Conservation (phyloP, 2,113 vertebrate species). For the Entelurus aequoreus region DNA sequence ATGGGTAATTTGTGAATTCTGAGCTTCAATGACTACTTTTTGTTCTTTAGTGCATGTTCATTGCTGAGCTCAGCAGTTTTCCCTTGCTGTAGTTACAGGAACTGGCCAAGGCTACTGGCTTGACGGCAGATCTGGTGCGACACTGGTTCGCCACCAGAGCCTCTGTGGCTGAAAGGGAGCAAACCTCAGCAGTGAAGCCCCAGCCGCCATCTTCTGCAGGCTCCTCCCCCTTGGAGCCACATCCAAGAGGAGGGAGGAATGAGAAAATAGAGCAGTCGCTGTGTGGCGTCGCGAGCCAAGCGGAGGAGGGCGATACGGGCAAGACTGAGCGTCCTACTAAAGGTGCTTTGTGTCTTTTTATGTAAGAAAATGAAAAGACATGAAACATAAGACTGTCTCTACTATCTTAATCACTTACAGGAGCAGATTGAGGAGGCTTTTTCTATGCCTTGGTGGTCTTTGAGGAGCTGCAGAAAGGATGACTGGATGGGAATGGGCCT, state of each 20-base stretch:
- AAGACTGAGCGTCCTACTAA: slow-evolving; percentile 36
- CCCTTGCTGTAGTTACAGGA: slow-evolving; percentile 65
- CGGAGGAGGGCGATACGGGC: slow-evolving; percentile 16
- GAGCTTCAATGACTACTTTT: not conserved
- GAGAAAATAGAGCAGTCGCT: slow-evolving; percentile 52
- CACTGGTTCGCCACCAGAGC: slow-evolving; percentile 78
- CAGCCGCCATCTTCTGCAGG: slow-evolving; percentile 14
- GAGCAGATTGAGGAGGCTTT: slow-evolving; percentile 49
- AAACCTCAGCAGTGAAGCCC: slow-evolving; percentile 7
- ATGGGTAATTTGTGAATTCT: no score
- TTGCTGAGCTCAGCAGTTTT: not conserved
- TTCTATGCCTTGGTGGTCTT: slow-evolving; percentile 49
- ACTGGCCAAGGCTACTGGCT: slow-evolving; percentile 75
- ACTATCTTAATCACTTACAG: slow-evolving; percentile 32
- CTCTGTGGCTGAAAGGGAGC: slow-evolving; percentile 13
- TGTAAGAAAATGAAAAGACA: not conserved
- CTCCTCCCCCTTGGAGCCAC: slow-evolving; percentile 41
- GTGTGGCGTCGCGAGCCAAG: slow-evolving; percentile 27
- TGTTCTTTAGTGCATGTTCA: not conserved
- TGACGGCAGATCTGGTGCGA: slow-evolving; percentile 80
- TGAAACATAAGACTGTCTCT: not conserved
- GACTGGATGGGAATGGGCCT: slow-evolving; percentile 53
- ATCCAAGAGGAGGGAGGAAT: slow-evolving; percentile 44
- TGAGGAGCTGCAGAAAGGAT: slow-evolving; percentile 48
- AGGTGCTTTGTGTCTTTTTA: slow-evolving; percentile 42